A percentile compares a stretch with the other conserved stretches of the same genome.
phyloP scores from a whole-genome alignment of 1,140 invertebrate genomes.

The Penaeus chinensis region DNA sequence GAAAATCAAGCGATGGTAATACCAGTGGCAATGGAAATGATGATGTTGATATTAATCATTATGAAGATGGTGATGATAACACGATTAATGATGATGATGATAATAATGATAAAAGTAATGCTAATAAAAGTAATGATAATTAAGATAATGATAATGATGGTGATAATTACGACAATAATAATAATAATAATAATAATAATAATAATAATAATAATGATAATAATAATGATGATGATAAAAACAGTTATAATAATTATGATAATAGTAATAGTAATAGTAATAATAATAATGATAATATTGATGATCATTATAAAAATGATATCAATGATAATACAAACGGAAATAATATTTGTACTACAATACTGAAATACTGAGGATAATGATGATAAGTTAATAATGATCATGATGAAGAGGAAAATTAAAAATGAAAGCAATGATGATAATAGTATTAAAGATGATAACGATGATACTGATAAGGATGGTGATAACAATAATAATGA shows the following conservation, averaged over 20 bases:
- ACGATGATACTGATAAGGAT: too few relatives aligned
- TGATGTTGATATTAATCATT: not conserved
- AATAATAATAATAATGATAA: not conserved
- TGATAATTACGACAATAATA: not conserved
- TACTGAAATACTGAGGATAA: not conserved
- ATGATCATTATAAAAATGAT: not conserved
- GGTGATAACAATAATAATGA: too few relatives aligned
- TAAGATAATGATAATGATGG: not conserved
- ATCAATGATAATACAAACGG: too few relatives aligned
- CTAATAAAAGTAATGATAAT: not conserved
- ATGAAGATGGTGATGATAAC: not conserved
- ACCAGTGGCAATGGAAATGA: not conserved
- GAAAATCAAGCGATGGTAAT: not conserved
- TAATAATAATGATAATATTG: not conserved
- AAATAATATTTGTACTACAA: too few relatives aligned
- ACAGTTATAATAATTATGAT: not conserved
- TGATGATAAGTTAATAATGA: not conserved
- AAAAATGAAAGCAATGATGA: too few relatives aligned
- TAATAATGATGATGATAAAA: not conserved
- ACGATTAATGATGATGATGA: not conserved
- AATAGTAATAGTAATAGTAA: not conserved
- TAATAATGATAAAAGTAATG: not conserved
- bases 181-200: not conserved
- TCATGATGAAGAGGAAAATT: not conserved
- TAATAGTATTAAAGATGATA: too few relatives aligned